Percentiles rank a stretch among this genome's conserved stretches.
Evolutionary conservation across 2,888 invertebrate species (phyloP).

Genomic region (Dynastes tityus): DNA sequence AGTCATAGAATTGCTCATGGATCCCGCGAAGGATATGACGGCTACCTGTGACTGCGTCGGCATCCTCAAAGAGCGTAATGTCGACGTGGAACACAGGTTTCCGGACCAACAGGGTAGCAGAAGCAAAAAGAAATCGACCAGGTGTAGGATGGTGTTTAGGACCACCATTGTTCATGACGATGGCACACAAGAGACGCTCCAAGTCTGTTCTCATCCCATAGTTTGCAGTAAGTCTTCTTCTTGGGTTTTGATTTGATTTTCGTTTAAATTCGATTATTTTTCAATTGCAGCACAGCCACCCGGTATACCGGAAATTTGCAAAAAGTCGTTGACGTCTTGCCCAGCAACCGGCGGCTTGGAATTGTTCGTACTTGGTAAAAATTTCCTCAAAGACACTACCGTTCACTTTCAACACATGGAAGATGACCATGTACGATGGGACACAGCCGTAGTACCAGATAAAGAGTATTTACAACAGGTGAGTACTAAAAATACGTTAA

Average conservation of each 20-base stretch:
- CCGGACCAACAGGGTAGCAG: conserved; percentile 85
- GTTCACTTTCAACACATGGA: conserved; percentile 81
- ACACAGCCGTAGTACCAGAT: conserved; percentile 87
- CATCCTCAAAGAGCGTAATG: conserved; percentile 95
- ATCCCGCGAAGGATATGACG: conserved; percentile 92
- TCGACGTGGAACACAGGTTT: conserved; percentile 94
- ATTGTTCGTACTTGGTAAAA: conserved; percentile 91
- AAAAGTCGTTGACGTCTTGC: conserved; percentile 87
- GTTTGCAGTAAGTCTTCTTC: conserved; percentile 86
- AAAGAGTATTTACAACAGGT: conserved; percentile 93
- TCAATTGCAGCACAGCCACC: conserved; percentile 85
- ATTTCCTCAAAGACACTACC: conserved; percentile 91
- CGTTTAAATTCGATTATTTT: too few relatives aligned
- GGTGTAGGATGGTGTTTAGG: conserved; percentile 95
- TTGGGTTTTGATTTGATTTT: background rate
- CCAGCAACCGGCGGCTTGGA: conserved; percentile 87
- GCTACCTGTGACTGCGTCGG: conserved; percentile 98
- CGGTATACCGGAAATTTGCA: conserved; percentile 92
- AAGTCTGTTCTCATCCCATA: conserved; percentile 92
- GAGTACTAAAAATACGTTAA: conserved; percentile 46
- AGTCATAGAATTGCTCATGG: conserved; percentile 92
- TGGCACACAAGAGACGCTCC: conserved; percentile 86
- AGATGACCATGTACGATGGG: conserved; percentile 79
- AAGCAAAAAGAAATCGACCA: conserved; percentile 94
- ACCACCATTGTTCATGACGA: conserved; percentile 85